phyloP scores from a whole-genome alignment of 2,113 vertebrate species.

The Desmodus rotundus region DNA sequence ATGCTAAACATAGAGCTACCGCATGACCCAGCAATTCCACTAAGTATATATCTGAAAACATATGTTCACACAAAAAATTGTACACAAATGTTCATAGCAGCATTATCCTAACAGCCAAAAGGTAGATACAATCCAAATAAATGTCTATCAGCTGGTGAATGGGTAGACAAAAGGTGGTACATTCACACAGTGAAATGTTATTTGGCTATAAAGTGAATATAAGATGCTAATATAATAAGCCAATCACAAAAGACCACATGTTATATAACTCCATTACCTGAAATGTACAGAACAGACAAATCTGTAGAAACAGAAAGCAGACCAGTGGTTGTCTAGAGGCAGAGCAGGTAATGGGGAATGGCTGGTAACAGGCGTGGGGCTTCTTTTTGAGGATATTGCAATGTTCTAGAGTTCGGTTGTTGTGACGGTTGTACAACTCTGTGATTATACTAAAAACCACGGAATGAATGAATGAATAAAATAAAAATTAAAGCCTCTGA shows the following conservation, averaged over 20 bases:
- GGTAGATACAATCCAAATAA: background rate
- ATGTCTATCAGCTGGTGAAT: background rate
- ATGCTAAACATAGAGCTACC: background rate
- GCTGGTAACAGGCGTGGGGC: no score
- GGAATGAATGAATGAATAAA: background rate
- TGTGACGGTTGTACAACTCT: background rate
- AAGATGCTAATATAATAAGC: background rate
- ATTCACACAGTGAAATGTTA: background rate
- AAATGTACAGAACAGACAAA: background rate
- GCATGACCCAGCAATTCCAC: background rate
- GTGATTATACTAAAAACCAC: background rate
- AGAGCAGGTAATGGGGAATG: background rate
- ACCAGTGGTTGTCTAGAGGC: background rate
- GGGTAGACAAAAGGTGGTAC: background rate
- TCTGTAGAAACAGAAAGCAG: background rate
- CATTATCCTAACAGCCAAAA: background rate
- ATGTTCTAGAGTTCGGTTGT: background rate
- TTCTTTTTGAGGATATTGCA: background rate
- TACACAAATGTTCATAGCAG: background rate
- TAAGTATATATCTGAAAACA: background rate
- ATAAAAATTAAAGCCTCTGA: background rate
- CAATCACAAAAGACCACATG: background rate
- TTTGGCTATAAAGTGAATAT: background rate
- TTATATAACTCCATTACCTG: background rate
- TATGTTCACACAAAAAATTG: background rate